Evolutionary conservation across 30 jellyfish, hydroid and myxozoan genomes (phyloP).

Genomic region (Hydractinia symbiolongicarpus): DNA sequence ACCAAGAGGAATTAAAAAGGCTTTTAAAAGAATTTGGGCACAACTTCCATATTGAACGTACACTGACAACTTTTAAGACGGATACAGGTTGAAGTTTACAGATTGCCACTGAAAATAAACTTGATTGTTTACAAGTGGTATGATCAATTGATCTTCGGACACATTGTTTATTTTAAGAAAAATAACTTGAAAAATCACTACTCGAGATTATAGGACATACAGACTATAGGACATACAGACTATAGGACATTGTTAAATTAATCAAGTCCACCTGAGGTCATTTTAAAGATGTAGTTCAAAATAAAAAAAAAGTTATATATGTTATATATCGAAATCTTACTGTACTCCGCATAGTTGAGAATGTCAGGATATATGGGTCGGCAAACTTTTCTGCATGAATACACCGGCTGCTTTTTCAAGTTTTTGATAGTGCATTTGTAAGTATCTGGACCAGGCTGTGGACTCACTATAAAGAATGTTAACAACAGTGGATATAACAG

Average conservation of each 20-base stretch:
- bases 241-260: neutral
- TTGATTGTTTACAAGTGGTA: too few species aligned
- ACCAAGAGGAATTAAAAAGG: too few species aligned
- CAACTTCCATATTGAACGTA: too few species aligned
- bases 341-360: conserved; percentile 42
- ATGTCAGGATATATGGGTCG: conserved; percentile 50
- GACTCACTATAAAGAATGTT: conserved; percentile 24
- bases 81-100: too few species aligned
- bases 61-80: too few species aligned
- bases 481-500: neutral
- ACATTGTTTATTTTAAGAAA: too few species aligned
- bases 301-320: neutral
- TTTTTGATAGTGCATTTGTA: conserved; percentile 23
- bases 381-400: conserved; percentile 47
- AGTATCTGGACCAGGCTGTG: conserved; percentile 60
- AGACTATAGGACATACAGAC: neutral
- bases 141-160: too few species aligned
- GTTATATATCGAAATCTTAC: conserved; percentile 16
- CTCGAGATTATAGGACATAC: conserved; percentile 5
- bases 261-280: neutral
- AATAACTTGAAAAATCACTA: neutral
- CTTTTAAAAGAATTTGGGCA: too few species aligned
- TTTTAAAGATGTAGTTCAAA: neutral
- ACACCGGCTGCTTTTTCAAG: conserved; percentile 44
- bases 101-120: too few species aligned